phyloP scores from a whole-genome alignment of 2,113 vertebrate genomes.

The Diadophis punctatus region DNA sequence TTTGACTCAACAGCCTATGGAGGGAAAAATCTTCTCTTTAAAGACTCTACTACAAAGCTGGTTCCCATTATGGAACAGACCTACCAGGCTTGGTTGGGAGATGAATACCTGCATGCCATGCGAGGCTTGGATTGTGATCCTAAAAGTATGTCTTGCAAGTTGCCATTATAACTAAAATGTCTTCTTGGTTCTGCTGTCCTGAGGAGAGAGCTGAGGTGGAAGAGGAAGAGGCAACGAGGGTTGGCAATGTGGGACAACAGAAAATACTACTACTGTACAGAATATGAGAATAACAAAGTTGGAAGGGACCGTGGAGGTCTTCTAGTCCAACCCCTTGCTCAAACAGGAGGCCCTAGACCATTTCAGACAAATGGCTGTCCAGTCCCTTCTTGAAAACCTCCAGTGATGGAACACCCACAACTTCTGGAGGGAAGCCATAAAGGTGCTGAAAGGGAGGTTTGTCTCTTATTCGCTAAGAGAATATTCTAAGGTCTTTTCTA shows the following conservation, averaged over 20 bases:
- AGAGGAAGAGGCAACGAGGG: not conserved
- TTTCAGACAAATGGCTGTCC: not conserved
- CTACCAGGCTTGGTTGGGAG: slow-evolving; percentile 83
- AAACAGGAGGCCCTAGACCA: not conserved
- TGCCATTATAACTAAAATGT: not conserved
- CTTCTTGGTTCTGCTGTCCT: no score
- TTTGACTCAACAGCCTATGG: slow-evolving; percentile 76
- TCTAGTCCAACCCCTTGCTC: not conserved
- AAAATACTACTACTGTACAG: not conserved
- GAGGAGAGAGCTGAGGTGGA: not conserved
- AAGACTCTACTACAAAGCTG: slow-evolving; percentile 74
- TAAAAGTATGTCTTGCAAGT: slow-evolving; percentile 64
- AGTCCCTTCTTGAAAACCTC: not conserved
- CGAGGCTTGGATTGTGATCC: slow-evolving; percentile 80
- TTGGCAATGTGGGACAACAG: not conserved
- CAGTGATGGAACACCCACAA: not conserved
- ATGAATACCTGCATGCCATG: slow-evolving; percentile 73
- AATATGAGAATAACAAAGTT: no score
- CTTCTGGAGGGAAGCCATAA: not conserved
- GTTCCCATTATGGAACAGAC: slow-evolving; percentile 64
- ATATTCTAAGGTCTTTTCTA: not conserved
- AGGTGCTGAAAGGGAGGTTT: not conserved
- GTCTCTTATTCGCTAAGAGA: not conserved
- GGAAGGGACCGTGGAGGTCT: not conserved
- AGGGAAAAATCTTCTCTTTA: slow-evolving; percentile 81